Base-by-base conservation (phyloP, 2,113 vertebrate species). In the Bos indicus region DNA sequence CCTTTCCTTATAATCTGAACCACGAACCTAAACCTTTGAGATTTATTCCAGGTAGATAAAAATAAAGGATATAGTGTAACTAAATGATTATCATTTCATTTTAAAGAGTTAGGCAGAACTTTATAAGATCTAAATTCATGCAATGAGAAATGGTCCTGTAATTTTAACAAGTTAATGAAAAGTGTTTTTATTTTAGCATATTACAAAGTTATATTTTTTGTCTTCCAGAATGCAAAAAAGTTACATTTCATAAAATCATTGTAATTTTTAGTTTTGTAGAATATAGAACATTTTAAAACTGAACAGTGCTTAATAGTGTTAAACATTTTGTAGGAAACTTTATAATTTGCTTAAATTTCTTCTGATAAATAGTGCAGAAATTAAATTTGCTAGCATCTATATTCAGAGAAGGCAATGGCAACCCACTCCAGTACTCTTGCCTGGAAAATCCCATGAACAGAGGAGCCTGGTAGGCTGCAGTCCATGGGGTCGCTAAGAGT, bases 311-410 rank as follows among this genome's bases (percentile, higher is more conserved):
- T 74, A 81, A n/a, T 77, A 78, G 19, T 64, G 5, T 67, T 88
- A 97, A 88, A 67, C 11, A 54, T 77, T 97, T 82, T 4, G 0
- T 92, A 71, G 33, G 51, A 59, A 59, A 67, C 10, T 62, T 13
- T 92, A 82, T 62, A 71, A 94, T 96, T 92, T 94, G 81, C 28
- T 80, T 96, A 88, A 87, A 54, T 90, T 80, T 97, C 51, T 80
- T 85, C 16, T 93, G 43, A 86, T 92, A 7, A 62, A 13, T 48
- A 91, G 36, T 60, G 14, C 23, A 52, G 36, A 84, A 88, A 94
- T 96, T 90, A 92, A 90, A 86, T 96, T 90, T 77, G 48, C 95
- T 60, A 91, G 14, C 71, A 85, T 86, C 17, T 95, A 48, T 48
- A 48, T 48, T 48, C 48, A 3, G 48, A 48, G 48, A 48, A 48